phyloP scores from a whole-genome alignment of 2,113 vertebrate species.

The Monopterus albus region DNA sequence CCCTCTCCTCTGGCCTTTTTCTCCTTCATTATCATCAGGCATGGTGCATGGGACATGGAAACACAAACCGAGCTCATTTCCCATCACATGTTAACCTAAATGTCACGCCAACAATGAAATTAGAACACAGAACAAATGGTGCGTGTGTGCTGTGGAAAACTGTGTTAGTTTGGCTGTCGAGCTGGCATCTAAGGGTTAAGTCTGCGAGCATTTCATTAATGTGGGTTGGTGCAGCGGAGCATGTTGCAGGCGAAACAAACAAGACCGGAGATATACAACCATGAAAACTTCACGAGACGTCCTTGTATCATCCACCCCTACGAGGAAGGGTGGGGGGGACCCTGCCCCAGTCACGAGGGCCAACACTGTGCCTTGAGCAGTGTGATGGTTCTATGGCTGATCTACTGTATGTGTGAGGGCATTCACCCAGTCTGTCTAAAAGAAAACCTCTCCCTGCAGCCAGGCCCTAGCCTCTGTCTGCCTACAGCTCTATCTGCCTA shows the following conservation, averaged over 20 bases:
- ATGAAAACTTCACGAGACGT: conserved; percentile 56
- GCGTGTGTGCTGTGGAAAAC: conserved; percentile 6
- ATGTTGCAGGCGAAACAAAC: conserved; percentile 57
- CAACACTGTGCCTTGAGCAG: conserved; percentile 52
- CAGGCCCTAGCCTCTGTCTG: conserved; percentile 41
- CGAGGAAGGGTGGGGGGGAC: conserved; percentile 20
- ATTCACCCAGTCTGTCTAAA: conserved; percentile 63
- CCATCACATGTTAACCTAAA: conserved; percentile 49
- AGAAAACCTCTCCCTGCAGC: conserved; percentile 58
- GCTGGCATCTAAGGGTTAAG: conserved; percentile 46
- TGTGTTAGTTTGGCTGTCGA: neutral
- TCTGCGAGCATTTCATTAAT: conserved; percentile 55
- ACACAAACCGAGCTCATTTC: conserved; percentile 57
- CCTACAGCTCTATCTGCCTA: conserved; percentile 32
- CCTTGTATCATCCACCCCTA: conserved; percentile 54
- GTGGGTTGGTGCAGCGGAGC: conserved; percentile 56
- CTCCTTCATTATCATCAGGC: conserved; percentile 61
- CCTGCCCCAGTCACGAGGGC: conserved; percentile 33
- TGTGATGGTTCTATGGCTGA: conserved; percentile 51
- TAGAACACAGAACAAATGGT: conserved; percentile 43
- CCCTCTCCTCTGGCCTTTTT: conserved; percentile 57
- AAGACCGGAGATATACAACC: conserved; percentile 57
- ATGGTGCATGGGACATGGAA: conserved; percentile 22
- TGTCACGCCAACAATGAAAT: conserved; percentile 51
- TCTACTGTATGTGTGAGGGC: conserved; percentile 63